Conservation (phyloP, 2,888 invertebrate genomes). For the Sisyra nigra region DNA sequence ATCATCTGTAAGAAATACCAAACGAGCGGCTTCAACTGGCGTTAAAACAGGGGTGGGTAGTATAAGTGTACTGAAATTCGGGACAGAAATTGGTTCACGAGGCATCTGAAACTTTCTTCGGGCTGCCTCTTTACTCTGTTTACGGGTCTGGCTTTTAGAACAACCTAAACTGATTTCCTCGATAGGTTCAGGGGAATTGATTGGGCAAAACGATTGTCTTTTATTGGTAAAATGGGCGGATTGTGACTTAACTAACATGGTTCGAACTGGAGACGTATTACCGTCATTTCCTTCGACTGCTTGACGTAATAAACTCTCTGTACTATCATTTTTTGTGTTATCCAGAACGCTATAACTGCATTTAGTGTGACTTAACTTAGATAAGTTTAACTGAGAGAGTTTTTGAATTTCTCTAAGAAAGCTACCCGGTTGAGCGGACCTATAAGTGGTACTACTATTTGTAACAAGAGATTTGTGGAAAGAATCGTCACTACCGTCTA, state of each 20-base stretch:
- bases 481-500: slow-evolving; percentile 24
- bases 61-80: slow-evolving; percentile 50
- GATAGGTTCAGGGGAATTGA: slow-evolving; percentile 18
- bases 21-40: slow-evolving; percentile 47
- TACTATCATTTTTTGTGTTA: slow-evolving; percentile 41
- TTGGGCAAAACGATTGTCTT: slow-evolving; percentile 21
- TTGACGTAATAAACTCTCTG: slow-evolving; percentile 39
- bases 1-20: slow-evolving; percentile 54
- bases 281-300: slow-evolving; percentile 17
- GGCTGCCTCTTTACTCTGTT: slow-evolving; percentile 15
- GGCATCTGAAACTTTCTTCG: slow-evolving; percentile 25
- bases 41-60: slow-evolving; percentile 47
- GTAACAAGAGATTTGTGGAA: slow-evolving; percentile 6
- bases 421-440: slow-evolving; percentile 14
- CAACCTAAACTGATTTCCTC: neutral
- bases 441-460: slow-evolving; percentile 6
- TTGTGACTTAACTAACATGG: slow-evolving; percentile 35
- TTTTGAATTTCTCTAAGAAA: slow-evolving; percentile 52
- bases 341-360: slow-evolving; percentile 56
- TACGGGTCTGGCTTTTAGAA: slow-evolving; percentile 16
- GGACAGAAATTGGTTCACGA: slow-evolving; percentile 56
- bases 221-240: slow-evolving; percentile 41
- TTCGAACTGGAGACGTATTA: slow-evolving; percentile 19
- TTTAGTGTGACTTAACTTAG: slow-evolving; percentile 42
- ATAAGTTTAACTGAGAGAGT: slow-evolving; percentile 51